phyloP scores from a whole-genome alignment of 2,888 invertebrate genomes.

The Ectemnius continuus region DNA sequence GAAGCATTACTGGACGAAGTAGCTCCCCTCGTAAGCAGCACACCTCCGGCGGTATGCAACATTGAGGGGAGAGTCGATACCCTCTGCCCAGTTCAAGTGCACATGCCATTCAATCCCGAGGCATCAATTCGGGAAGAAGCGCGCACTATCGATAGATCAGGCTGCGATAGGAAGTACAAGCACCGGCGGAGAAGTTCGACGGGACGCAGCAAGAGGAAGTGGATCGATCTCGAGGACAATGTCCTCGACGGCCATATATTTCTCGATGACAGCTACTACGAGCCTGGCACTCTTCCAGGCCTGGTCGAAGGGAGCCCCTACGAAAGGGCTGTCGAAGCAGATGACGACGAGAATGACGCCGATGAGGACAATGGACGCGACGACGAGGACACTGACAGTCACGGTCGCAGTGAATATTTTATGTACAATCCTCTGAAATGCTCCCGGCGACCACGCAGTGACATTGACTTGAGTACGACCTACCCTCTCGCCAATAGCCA shows the following conservation, averaged over 20 bases:
- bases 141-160: neutral
- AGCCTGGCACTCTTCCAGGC: constrained; percentile 20
- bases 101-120: constrained; percentile 43
- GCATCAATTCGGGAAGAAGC: constrained; percentile 42
- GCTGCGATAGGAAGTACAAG: constrained; percentile 3
- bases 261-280: constrained; percentile 53
- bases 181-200: neutral
- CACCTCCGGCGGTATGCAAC: constrained; percentile 43
- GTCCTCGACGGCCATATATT: constrained; percentile 57
- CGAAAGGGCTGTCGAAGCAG: constrained; percentile 22
- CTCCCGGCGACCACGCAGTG: constrained; percentile 18
- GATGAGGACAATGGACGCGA: constrained; percentile 56
- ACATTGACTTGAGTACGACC: constrained; percentile 47
- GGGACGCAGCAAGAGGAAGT: constrained; percentile 32
- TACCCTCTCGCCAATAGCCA: constrained; percentile 59
- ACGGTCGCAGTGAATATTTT: constrained; percentile 58
- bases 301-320: constrained; percentile 38
- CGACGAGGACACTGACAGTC: constrained; percentile 59
- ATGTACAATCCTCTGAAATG: constrained; percentile 42
- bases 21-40: constrained; percentile 44
- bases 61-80: constrained; percentile 49
- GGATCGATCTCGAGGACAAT: constrained; percentile 59
- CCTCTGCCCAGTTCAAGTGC: constrained; percentile 63
- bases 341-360: constrained; percentile 55
- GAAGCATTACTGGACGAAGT: constrained; percentile 63